A percentile compares a stretch with the other conserved stretches of the same genome.
phyloP scores from a whole-genome alignment of 2,888 invertebrate genomes.

The Bellardia pandia region DNA sequence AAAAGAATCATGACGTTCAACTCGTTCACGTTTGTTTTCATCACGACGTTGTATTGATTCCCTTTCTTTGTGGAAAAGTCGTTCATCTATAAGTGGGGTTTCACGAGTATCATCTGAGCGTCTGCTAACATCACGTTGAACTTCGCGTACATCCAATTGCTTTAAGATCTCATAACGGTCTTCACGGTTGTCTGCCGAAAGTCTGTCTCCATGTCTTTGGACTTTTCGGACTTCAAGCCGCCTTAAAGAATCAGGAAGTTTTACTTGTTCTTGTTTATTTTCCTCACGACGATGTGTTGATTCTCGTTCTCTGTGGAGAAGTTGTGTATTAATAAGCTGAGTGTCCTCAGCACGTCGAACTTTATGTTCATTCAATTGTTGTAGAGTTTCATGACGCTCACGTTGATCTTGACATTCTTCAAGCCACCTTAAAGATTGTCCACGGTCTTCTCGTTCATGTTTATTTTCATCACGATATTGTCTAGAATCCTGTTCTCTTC shows the following conservation, averaged over 20 bases:
- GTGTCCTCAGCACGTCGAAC: neutral
- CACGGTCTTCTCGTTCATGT: no score
- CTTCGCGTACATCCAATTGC: neutral
- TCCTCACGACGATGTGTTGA: neutral
- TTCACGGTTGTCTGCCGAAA: neutral
- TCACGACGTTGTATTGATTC: neutral
- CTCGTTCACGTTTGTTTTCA: conserved; percentile 4
- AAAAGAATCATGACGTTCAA: neutral
- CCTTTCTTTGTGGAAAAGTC: neutral
- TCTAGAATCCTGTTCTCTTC: neutral
- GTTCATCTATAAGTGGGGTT: neutral
- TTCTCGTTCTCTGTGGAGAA: neutral
- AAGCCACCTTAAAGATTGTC: neutral
- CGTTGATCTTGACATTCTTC: neutral
- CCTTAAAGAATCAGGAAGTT: neutral
- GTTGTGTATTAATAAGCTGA: neutral
- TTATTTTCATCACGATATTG: conserved; percentile 3
- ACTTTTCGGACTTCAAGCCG: neutral
- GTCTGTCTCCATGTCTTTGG: neutral
- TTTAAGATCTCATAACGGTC: neutral
- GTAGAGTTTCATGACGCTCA: neutral
- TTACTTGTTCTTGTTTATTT: no score
- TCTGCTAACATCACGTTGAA: neutral
- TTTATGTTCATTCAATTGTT: neutral
- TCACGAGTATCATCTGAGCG: neutral